phyloP scores from a whole-genome alignment of 2,113 vertebrate genomes.

The Petromus typicus region DNA sequence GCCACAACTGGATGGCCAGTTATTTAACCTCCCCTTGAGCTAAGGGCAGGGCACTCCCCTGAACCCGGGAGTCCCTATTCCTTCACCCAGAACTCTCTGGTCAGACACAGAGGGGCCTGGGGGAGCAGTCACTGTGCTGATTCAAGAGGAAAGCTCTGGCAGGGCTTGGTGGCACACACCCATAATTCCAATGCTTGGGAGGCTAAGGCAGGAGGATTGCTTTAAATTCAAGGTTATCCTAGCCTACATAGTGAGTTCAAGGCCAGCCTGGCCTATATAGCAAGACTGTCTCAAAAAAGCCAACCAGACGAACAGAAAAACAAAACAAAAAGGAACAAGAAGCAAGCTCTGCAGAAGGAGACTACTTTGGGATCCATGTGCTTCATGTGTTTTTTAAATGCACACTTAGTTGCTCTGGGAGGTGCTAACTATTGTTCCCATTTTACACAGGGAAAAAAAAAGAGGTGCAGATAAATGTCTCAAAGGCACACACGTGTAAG shows the following conservation, averaged over 20 bases:
- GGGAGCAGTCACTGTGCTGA: background rate
- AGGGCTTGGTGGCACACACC: background rate
- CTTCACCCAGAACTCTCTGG: background rate
- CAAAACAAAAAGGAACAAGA: background rate
- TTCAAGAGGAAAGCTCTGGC: background rate
- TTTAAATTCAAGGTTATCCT: background rate
- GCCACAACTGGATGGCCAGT: slow-evolving; percentile 8
- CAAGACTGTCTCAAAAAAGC: background rate
- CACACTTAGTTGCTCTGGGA: background rate
- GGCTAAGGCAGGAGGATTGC: background rate
- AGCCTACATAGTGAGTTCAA: background rate
- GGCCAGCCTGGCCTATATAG: background rate
- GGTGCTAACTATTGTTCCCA: background rate
- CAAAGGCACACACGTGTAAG: background rate
- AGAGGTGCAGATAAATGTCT: background rate
- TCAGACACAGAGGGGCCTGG: background rate
- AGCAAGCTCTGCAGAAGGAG: background rate
- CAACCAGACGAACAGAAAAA: background rate
- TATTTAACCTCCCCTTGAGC: background rate
- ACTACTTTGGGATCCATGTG: background rate
- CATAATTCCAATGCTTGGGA: background rate
- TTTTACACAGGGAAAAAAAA: background rate
- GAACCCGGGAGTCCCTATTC: background rate
- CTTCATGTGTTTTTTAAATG: background rate
- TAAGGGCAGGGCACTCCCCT: background rate